Base-by-base conservation (phyloP, 2,797 vertebrate genomes). In the Enteromius treurensis region DNA sequence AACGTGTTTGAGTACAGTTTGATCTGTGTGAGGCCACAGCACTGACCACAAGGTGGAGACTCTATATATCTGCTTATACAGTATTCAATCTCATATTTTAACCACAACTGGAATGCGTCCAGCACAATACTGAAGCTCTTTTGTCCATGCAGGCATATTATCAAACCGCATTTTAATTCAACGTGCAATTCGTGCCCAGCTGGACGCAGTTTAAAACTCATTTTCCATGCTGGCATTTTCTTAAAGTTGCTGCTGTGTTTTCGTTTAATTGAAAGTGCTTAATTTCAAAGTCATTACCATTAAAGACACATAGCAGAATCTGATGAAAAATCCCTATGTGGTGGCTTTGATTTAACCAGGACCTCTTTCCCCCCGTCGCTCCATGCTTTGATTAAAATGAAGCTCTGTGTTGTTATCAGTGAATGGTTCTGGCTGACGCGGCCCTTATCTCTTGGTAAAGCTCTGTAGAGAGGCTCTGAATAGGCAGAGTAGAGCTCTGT, bases 401-500 rank as follows among this genome's bases (percentile, higher is more conserved):
- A 85, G 84, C 84, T 85, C 79, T 84, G 79, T 86, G 81, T 84
- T 87, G 80, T 84, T 85, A 83, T 88, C 88, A 86, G 88, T 69
- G 82, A 88, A 81, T 89, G 90, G 88, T 73, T 87, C 88, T 91
- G 88, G 86, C 89, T 89, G 78, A 88, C 87, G 87, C 79, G 87
- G 85, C 53, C 51, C 74, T 76, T 76, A 76, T 76, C 75, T 84
- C 62, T 87, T 64, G 86, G 81, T 88, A 78, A 77, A 84, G 86
- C 84, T 85, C 81, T 85, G 79, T 87, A 77, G 80, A 88, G 81
- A 51, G 85, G 89, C 90, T 90, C 87, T 90, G 91, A 93, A 91
- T 90, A 89, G 90, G 91, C 89, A 89, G 87, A 89, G 91, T 88
- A 87, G 82, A 91, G 89, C 90, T 85, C 88, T 91, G 90, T 86